Evolutionary conservation across 1,140 invertebrate genomes (phyloP), one percentile per base, ranked within the genome.

Genomic region (Drosophila kurseongensis): DNA sequence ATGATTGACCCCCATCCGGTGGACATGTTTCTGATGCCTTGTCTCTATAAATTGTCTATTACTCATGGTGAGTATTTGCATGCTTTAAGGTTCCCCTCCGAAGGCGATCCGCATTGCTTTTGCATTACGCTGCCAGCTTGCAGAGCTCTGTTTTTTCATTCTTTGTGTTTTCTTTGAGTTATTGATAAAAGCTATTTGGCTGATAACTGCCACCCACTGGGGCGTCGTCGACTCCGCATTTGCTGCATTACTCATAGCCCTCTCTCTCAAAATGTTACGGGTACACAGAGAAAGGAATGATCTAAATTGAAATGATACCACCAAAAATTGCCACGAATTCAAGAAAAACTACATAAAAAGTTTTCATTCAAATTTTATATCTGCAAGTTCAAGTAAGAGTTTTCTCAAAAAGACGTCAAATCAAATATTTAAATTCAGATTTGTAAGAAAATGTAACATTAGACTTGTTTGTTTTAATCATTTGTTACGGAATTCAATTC

Each of bases 101-200:
- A 67, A 69, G 66, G 66, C 66, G 12, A 52, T 68, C 41, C 51
- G 67, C 67, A 71, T 71, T 56, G 62, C 59, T 41, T 14, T 27
- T 56, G 63, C 42, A 68, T 65, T 61, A 65, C 61, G 61, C 32
- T 63, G n/a, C 0, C 18, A 27, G n/a, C 29, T 27, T 27, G 29
- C 44, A 23, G 29, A 6, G 10, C 5, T 29, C 52, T 6, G 18
- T 50, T 48, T n/a, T 38, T 29, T 36, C 41, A 12, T 12, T 52
- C 50, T 10, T 10, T 36, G 32, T 18, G 9, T 12, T 13, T 9
- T 9, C 14, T 44, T 32, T 5, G 5, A 16, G n/a, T 23, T 42
- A 16, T 63, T 44, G 54, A 10, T 29, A 63, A 60, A 36, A 18
- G 16, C 16, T 38, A 6, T 18, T 54, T 18, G 12, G 3, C 13